Base-by-base conservation (phyloP, 2,888 invertebrate species). In the Catotricha subobsoleta region DNA sequence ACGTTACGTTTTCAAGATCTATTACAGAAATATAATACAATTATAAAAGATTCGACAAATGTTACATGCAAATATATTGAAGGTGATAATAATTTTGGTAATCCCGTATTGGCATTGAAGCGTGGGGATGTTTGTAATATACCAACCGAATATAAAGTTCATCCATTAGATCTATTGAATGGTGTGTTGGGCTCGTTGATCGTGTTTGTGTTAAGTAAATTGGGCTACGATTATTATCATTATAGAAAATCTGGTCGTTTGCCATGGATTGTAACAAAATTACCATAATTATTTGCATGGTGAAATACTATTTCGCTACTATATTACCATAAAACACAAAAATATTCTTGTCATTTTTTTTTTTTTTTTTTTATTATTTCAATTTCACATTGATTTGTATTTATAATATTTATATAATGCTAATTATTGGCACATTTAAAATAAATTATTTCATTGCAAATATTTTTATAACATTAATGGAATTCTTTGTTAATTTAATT, bases 201-300 rank as follows among this genome's bases (percentile, higher is more conserved):
- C 47, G 50, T 83, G 2, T 57, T 80, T n/a, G 69, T 86, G 8
- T 56, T 86, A 27, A 71, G 74, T 13, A 80, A 81, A 58, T 70
- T 87, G 44, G 64, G 75, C 1, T 87, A 83, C 52, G 86, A 87
- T 59, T 87, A 84, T 64, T 80, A 81, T 58, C 68, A 66, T 51
- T 87, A 81, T 56, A 82, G 80, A 56, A 76, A 72, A 44, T 80
- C 80, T 18, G 84, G 86, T 1, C 70, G 75, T 51, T 62, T 87
- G 45, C 87, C 87, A 1, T 86, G 86, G 86, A 72, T 87, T 47
- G 81, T 82, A 2, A 73, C 78, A 38, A 76, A 82, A 59, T 68
- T 86, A 60, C 84, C 83, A 21, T 76, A 59, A 62, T n/a, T n/a
- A n/a, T n/a, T n/a, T n/a, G n/a, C n/a, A n/a, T n/a, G n/a, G n/a